Conservation (phyloP, 2,113 vertebrate species). For the Eptesicus fuscus region DNA sequence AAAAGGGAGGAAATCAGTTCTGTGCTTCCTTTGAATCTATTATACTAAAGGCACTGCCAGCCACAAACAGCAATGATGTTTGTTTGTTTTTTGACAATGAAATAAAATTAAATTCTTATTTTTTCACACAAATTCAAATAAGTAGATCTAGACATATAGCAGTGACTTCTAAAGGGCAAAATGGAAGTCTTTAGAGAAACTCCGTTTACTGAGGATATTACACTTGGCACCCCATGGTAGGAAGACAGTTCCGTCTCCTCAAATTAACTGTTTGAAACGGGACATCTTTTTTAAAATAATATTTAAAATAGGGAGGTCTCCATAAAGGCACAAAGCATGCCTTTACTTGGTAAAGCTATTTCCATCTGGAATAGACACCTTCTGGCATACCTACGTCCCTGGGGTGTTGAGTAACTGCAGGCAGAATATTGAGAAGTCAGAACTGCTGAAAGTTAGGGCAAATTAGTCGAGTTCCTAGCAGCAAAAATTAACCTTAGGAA, state of each 20-base stretch:
- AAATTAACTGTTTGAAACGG: conserved; percentile 20
- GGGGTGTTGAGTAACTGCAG: background rate
- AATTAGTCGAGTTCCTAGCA: background rate
- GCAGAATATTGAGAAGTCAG: background rate
- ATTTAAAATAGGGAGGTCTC: background rate
- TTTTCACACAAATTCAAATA: background rate
- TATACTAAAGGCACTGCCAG: background rate
- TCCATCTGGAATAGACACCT: background rate
- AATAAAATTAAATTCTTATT: background rate
- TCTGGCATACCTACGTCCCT: background rate
- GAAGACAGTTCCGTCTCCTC: background rate
- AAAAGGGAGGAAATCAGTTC: background rate
- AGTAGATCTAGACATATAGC: background rate
- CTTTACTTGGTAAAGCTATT: background rate
- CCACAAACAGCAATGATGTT: background rate
- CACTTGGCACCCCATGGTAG: background rate
- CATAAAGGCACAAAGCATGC: background rate
- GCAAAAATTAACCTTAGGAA: conserved; percentile 25
- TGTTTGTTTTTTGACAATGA: background rate
- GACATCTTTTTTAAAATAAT: background rate
- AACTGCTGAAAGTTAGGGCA: background rate
- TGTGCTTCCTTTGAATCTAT: background rate
- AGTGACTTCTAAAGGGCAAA: background rate
- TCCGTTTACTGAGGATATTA: background rate
- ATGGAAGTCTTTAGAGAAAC: background rate